These are phyloP conservation scores for Ligdia adustata DNA, from an alignment of 2,888 invertebrate genomes.

Conservation along the genomic window DNA sequence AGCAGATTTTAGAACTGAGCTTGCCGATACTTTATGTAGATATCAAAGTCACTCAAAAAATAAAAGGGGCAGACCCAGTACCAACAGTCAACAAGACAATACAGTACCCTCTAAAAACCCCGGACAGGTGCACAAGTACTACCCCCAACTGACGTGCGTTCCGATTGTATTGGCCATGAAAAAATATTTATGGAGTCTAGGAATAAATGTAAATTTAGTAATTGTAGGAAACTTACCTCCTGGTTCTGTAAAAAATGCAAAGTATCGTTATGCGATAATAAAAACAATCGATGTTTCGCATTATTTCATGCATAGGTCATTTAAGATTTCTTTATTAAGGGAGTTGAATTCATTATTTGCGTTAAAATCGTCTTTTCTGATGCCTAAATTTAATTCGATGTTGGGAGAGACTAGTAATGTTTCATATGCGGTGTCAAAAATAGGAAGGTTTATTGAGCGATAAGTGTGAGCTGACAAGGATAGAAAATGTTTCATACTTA, in stretches of 20 bases:
- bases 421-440: too few relatives aligned
- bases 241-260: conserved; percentile 37
- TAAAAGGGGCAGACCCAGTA: conserved; percentile 34
- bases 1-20: conserved; percentile 31
- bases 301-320: too few relatives aligned
- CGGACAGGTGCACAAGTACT: conserved; percentile 32
- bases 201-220: conserved; percentile 37
- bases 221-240: conserved; percentile 34
- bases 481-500: too few relatives aligned
- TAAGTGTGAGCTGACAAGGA: too few relatives aligned
- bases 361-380: too few relatives aligned
- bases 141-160: conserved; percentile 32
- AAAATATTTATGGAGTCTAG: conserved; percentile 32
- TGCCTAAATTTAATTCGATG: too few relatives aligned
- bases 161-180: conserved; percentile 38
- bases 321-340: too few relatives aligned
- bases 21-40: conserved; percentile 15
- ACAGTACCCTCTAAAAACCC: conserved; percentile 35
- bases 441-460: too few relatives aligned
- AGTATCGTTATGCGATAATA: conserved; percentile 37
- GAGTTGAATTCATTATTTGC: too few relatives aligned
- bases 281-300: conserved; percentile 38
- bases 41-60: conserved; percentile 22
- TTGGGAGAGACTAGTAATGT: too few relatives aligned
- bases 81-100: conserved; percentile 20